These are phyloP conservation scores for Nezara viridula DNA, from an alignment of 2,888 invertebrate genomes.

Conservation along the genomic window DNA sequence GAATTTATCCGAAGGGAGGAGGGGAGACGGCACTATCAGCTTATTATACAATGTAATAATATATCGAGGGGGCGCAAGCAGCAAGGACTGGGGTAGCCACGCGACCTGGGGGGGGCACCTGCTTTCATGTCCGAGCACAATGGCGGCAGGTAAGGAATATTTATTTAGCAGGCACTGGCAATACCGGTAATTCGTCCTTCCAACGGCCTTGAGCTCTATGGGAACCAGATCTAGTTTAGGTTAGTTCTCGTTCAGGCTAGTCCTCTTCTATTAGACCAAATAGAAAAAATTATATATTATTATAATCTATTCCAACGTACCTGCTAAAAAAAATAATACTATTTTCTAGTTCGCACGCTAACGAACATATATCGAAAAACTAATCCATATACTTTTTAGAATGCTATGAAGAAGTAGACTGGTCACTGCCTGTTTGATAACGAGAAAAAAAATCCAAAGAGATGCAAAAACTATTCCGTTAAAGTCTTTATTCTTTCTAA, in stretches of 20 bases:
- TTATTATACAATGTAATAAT: constrained; percentile 42
- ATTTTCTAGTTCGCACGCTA: background rate
- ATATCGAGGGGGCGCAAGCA: background rate
- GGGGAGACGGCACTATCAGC: background rate
- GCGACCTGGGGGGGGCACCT: background rate
- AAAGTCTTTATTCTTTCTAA: background rate
- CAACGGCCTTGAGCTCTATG: background rate
- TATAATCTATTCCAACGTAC: constrained; percentile 3
- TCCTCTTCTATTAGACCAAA: background rate
- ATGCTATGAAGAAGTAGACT: background rate
- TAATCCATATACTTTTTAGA: constrained; percentile 7
- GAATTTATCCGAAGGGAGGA: background rate
- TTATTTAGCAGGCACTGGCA: background rate
- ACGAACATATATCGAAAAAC: background rate
- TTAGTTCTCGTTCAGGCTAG: background rate
- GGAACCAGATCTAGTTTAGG: background rate
- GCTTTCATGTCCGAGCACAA: background rate
- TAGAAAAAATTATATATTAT: background rate
- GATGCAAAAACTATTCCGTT: background rate
- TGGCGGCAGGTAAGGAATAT: background rate
- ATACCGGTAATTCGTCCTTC: background rate
- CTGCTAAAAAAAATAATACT: background rate
- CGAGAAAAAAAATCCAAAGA: background rate
- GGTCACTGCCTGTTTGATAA: background rate
- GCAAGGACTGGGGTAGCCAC: background rate